These are phyloP conservation scores for Adrianichthys oophorus DNA, from an alignment of 2,797 vertebrate genomes.

Conservation along the genomic window DNA sequence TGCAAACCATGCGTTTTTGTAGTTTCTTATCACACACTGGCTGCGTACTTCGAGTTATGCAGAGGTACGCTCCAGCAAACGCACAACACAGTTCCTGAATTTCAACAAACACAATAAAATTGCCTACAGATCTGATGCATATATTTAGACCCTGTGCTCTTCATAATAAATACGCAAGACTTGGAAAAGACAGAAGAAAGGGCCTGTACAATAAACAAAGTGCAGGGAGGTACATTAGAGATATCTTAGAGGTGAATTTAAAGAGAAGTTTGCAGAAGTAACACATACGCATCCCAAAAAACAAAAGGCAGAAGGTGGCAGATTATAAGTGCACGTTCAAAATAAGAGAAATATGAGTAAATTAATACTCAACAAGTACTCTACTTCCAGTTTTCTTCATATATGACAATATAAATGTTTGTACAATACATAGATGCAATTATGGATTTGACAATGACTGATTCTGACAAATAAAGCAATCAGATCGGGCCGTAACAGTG, in stretches of 20 bases:
- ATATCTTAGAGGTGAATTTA: conserved; percentile 4
- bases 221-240: background rate
- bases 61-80: conserved; percentile 7
- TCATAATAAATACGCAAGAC: conserved; percentile 12
- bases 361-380: conserved; percentile 8
- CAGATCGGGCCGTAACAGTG: conserved; percentile 13
- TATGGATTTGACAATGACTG: conserved; percentile 3
- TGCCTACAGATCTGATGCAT: conserved; percentile 4
- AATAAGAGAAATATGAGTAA: conserved; percentile 4
- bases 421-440: conserved; percentile 12
- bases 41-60: conserved; percentile 9
- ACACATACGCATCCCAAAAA: conserved; percentile 1
- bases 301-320: conserved; percentile 2
- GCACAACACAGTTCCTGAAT: conserved; percentile 2
- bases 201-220: background rate
- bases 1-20: conserved; percentile 23
- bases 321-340: background rate
- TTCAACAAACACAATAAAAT: background rate
- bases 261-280: conserved; percentile 15
- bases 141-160: background rate
- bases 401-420: conserved; percentile 16
- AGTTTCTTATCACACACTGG: conserved; percentile 33
- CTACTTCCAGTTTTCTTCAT: background rate
- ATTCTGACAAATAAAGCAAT: conserved; percentile 11
- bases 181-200: background rate